These are phyloP conservation scores for Dissostichus mawsoni DNA, from an alignment of 2,113 vertebrate species.

Conservation along the genomic window DNA sequence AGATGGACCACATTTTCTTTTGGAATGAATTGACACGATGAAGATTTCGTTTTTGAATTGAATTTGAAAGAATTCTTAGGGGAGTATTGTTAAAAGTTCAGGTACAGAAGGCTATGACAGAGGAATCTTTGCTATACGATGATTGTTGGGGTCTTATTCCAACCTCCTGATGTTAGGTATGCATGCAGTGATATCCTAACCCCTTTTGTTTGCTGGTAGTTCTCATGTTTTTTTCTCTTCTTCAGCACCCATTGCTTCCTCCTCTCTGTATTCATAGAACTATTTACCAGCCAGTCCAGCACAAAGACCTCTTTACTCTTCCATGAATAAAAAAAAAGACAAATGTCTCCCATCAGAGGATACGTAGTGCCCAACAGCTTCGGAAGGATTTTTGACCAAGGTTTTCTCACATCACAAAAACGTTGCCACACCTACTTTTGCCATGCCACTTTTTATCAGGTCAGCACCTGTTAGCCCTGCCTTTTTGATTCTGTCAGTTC, in stretches of 20 bases:
- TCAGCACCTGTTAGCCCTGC: conserved; percentile 83
- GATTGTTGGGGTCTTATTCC: conserved; percentile 70
- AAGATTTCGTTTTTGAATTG: no score
- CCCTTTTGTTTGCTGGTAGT: conserved; percentile 87
- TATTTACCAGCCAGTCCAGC: conserved; percentile 68
- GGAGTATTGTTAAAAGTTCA: conserved; percentile 85
- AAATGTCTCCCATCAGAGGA: conserved; percentile 88
- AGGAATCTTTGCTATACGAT: conserved; percentile 81
- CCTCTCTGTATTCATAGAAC: conserved; percentile 57
- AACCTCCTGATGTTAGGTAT: conserved; percentile 79
- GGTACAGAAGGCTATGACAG: conserved; percentile 88
- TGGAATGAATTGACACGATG: conserved; percentile 6
- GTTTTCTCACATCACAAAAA: conserved; percentile 91
- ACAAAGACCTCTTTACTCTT: conserved; percentile 60
- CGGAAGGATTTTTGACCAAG: conserved; percentile 99
- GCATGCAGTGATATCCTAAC: conserved; percentile 91
- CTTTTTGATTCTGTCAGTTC: not conserved
- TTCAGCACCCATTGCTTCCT: conserved; percentile 84
- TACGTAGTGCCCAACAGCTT: conserved; percentile 89
- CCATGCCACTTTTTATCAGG: conserved; percentile 83
- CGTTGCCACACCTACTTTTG: conserved; percentile 98
- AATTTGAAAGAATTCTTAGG: conserved; percentile 80
- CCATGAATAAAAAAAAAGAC: conserved; percentile 16
- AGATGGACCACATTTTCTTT: conserved; percentile 7
- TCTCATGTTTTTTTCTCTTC: conserved; percentile 74